Percentiles rank a stretch among this genome's conserved stretches.
Conservation (phyloP, 2,113 vertebrate genomes). For the Orycteropus afer region DNA sequence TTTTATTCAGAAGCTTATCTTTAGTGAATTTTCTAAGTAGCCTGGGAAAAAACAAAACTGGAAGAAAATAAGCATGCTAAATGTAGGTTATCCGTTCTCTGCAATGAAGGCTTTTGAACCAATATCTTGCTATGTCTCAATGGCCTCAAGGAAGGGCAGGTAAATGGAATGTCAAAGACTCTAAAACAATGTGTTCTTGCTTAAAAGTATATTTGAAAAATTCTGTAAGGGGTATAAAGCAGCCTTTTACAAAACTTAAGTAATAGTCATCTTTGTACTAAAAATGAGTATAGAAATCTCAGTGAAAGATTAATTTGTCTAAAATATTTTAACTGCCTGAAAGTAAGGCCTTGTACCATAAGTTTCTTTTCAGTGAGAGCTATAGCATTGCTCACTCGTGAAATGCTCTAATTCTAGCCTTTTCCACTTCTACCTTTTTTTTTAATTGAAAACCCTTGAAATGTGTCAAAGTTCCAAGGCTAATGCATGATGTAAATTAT, state of each 20-base stretch:
- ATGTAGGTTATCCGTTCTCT: background rate
- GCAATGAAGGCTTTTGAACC: constrained; percentile 21
- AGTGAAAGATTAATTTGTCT: constrained; percentile 14
- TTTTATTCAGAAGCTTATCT: constrained; percentile 60
- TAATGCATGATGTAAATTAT: constrained; percentile 63
- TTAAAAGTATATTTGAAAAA: constrained; percentile 17
- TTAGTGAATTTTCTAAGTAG: constrained; percentile 13
- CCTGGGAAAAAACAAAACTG: constrained; percentile 34
- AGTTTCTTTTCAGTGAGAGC: constrained; percentile 25
- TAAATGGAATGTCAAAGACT: constrained; percentile 21
- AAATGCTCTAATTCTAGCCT: background rate
- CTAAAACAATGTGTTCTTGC: background rate
- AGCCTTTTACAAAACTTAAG: constrained; percentile 39
- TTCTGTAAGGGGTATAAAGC: background rate
- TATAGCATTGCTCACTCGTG: background rate
- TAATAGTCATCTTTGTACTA: constrained; percentile 2
- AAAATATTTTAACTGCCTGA: constrained; percentile 50
- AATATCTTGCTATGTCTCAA: constrained; percentile 18
- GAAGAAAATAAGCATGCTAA: background rate
- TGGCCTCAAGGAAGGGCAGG: constrained; percentile 33
- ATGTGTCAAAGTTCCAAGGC: constrained; percentile 76
- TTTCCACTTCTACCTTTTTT: background rate
- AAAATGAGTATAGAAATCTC: constrained; percentile 54
- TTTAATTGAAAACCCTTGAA: constrained; percentile 40
- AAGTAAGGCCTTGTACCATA: background rate